A percentile compares a stretch with the other conserved stretches of the same genome.
phyloP scores from a whole-genome alignment of 1,140 invertebrate species.

The Temnothorax curvispinosus region DNA sequence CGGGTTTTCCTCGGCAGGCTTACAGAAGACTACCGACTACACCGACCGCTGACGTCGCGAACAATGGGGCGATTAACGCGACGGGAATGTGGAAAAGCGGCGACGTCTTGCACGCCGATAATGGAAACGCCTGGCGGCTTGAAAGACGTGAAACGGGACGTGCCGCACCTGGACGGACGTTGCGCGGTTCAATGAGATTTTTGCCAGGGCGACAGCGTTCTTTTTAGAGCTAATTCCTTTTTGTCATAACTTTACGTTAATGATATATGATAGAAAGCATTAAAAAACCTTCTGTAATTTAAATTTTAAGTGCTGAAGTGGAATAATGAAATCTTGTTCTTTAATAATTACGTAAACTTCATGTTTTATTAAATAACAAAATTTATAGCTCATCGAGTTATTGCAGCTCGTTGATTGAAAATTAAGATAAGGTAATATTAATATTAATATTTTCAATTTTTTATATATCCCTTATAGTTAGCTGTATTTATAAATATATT shows the following conservation, averaged over 20 bases:
- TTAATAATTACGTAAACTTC: conserved; percentile 12
- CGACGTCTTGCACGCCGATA: conserved; percentile 63
- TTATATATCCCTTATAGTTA: background rate
- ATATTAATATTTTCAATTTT: background rate
- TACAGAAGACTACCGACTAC: conserved; percentile 65
- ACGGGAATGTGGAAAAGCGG: conserved; percentile 64
- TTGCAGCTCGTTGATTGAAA: background rate
- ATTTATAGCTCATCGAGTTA: background rate
- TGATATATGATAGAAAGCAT: background rate
- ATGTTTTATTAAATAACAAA: background rate
- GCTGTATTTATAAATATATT: background rate
- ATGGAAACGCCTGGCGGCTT: conserved; percentile 59
- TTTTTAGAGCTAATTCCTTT: background rate
- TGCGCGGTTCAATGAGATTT: conserved; percentile 47
- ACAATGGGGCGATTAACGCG: conserved; percentile 78
- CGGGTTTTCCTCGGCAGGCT: conserved; percentile 64
- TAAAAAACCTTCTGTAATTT: background rate
- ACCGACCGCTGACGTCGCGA: conserved; percentile 61
- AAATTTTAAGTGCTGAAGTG: background rate
- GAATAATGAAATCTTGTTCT: conserved; percentile 11
- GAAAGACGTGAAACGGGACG: conserved; percentile 40
- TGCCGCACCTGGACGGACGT: conserved; percentile 21
- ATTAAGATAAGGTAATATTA: background rate
- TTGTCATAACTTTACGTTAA: conserved; percentile 23
- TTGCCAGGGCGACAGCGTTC: background rate